phyloP scores from a whole-genome alignment of 1,140 invertebrate genomes.

The Dendrolimus kikuchii region DNA sequence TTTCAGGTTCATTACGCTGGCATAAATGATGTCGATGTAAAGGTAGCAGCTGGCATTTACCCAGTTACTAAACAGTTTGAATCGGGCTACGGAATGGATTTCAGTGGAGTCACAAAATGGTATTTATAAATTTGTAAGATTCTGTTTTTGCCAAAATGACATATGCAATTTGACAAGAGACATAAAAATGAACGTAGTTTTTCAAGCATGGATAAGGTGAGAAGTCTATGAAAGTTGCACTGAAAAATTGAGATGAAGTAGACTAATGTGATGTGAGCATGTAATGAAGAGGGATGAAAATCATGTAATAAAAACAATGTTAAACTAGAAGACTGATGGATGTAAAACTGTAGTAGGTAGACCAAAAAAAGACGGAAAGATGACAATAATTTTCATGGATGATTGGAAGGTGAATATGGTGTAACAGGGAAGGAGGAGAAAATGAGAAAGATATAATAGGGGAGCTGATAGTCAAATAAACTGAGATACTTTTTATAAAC shows the following conservation, averaged over 20 bases:
- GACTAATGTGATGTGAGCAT: too few species aligned
- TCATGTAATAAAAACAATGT: too few species aligned
- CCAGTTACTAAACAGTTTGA: constrained; percentile 4
- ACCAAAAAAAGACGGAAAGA: neutral
- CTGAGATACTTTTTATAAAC: too few species aligned
- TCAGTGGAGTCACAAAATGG: constrained; percentile 29
- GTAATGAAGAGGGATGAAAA: too few species aligned
- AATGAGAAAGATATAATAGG: too few species aligned
- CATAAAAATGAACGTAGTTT: neutral
- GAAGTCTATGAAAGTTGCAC: too few species aligned
- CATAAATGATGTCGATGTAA: constrained; percentile 17
- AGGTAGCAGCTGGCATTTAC: constrained; percentile 18
- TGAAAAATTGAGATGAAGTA: too few species aligned
- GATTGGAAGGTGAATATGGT: too few species aligned
- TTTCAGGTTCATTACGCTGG: constrained; percentile 32
- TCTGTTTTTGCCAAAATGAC: constrained; percentile 1
- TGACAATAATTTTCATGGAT: neutral
- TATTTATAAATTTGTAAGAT: constrained; percentile 2
- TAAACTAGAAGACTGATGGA: too few species aligned
- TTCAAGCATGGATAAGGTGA: too few species aligned
- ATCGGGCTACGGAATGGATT: constrained; percentile 30
- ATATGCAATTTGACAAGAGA: neutral
- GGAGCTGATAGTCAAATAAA: too few species aligned
- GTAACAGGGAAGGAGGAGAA: neutral
- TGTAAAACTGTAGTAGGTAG: neutral